Evolutionary conservation across 2,113 vertebrate genomes (phyloP), one percentile per base, ranked within the genome.

Genomic region (Osmerus eperlanus): DNA sequence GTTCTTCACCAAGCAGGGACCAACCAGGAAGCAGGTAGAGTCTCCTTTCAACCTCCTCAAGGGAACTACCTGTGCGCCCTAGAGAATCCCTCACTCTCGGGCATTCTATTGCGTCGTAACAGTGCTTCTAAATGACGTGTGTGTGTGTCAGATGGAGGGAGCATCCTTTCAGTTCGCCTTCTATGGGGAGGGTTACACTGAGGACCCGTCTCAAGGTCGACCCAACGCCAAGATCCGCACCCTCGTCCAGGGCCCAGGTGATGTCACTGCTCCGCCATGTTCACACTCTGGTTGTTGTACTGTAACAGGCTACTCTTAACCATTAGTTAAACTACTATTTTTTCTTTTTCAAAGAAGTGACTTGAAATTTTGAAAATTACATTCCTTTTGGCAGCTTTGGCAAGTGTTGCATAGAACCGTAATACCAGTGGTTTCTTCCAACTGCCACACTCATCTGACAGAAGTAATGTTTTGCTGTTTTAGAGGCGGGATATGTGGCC

Each of bases 191-290:
- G 97, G 97, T 66, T 99, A 97, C 83, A 91, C 90, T 19, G 90
- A 94, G 63, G 88, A 94, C 85, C 83, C 91, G 0, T 86, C 92
- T 8, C 85, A 88, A 15, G 92, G 90, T 51, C 95, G 95, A 87
- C 96, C 96, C 55, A 91, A 95, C 51, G 75, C 90, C 56, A 97
- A 93, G 90, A 98, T 99, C 75, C 94, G 94, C 82, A 96, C 95
- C 0, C 87, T 94, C 79, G 93, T 99, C 81, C 95, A 94, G 82
- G 97, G 96, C 88, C 96, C 97, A 91, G 97, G 97, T 98, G 89
- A 16, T 1, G 41, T 11, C 9, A 11, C 11, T 1, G 23, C 14
- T 21, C 59, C 15, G 3, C 29, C 18, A 14, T 29, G 3, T 16
- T 29, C 4, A 14, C 54, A 14, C 29, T 15, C 19, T 16, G 53